A percentile compares a stretch with the other conserved stretches of the same genome.
These are phyloP conservation scores for Opisthocomus hoazin DNA, from an alignment of 2,113 vertebrate genomes.

Conservation along the genomic window DNA sequence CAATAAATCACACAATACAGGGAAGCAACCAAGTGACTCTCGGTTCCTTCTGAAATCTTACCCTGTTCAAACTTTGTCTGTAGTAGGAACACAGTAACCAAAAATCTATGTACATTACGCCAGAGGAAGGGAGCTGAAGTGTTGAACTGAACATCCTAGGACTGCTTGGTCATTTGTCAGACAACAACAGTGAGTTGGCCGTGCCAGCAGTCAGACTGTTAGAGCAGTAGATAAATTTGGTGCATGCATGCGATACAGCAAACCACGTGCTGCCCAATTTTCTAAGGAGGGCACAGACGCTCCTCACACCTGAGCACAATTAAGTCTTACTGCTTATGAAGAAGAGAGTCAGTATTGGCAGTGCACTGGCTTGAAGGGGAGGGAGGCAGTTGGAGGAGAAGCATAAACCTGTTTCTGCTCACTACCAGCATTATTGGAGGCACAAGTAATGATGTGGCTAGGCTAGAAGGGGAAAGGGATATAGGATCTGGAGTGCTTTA, in stretches of 20 bases:
- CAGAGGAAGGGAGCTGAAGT: background rate
- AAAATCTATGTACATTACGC: background rate
- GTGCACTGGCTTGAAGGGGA: background rate
- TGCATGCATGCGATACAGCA: slow-evolving; percentile 25
- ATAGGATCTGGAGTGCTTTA: slow-evolving; percentile 60
- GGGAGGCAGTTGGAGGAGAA: slow-evolving; percentile 42
- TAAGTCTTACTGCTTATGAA: slow-evolving; percentile 56
- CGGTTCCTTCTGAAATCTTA: background rate
- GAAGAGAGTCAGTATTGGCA: slow-evolving; percentile 40
- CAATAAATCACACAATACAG: background rate
- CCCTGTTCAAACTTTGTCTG: background rate
- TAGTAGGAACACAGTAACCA: background rate
- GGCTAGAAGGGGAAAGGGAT: slow-evolving; percentile 50
- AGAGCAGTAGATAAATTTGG: slow-evolving; percentile 57
- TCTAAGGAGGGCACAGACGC: slow-evolving; percentile 55
- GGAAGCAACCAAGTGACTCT: background rate
- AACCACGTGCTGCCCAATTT: slow-evolving; percentile 52
- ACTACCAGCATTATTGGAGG: slow-evolving; percentile 55
- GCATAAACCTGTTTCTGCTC: slow-evolving; percentile 41
- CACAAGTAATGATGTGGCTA: slow-evolving; percentile 53
- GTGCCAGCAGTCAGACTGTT: slow-evolving; percentile 39
- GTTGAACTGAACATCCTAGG: background rate
- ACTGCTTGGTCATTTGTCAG: slow-evolving; percentile 29
- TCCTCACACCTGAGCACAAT: slow-evolving; percentile 72
- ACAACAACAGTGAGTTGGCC: background rate